phyloP scores from a whole-genome alignment of 2,888 invertebrate genomes.

The Cryptosula pallasiana region DNA sequence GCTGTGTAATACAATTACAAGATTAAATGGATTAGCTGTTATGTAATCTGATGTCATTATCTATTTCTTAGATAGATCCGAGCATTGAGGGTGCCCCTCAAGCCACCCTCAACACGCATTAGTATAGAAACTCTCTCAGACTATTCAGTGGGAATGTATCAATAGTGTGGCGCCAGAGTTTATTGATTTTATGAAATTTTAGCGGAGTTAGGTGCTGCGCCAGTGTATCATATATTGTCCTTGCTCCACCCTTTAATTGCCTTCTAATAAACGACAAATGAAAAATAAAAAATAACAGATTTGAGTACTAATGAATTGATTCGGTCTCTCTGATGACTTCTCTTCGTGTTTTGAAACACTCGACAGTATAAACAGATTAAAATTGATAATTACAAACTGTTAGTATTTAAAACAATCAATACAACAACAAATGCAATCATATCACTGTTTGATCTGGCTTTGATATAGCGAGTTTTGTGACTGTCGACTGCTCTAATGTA shows the following conservation, averaged over 20 bases:
- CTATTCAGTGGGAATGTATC: too few relatives aligned
- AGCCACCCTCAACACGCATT: too few relatives aligned
- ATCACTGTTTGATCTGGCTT: not conserved
- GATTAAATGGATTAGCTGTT: too few relatives aligned
- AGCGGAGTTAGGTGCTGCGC: too few relatives aligned
- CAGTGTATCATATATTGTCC: too few relatives aligned
- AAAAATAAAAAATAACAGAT: not conserved
- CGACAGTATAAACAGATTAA: not conserved
- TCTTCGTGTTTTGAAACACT: not conserved
- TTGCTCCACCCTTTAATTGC: too few relatives aligned
- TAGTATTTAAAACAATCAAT: slow-evolving; percentile 19
- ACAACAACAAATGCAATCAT: not conserved
- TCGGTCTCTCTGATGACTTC: not conserved
- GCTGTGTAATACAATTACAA: too few relatives aligned
- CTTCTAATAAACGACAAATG: not conserved
- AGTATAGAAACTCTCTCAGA: too few relatives aligned
- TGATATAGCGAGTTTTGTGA: not conserved
- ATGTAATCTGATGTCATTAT: too few relatives aligned
- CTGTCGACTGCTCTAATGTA: not conserved
- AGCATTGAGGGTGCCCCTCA: too few relatives aligned
- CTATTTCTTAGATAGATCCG: too few relatives aligned
- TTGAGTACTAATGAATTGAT: not conserved
- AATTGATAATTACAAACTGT: not conserved
- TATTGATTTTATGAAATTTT: too few relatives aligned
- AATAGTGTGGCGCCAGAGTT: not conserved